Conservation (phyloP, 2,888 invertebrate genomes). For the Clunio marinus region DNA sequence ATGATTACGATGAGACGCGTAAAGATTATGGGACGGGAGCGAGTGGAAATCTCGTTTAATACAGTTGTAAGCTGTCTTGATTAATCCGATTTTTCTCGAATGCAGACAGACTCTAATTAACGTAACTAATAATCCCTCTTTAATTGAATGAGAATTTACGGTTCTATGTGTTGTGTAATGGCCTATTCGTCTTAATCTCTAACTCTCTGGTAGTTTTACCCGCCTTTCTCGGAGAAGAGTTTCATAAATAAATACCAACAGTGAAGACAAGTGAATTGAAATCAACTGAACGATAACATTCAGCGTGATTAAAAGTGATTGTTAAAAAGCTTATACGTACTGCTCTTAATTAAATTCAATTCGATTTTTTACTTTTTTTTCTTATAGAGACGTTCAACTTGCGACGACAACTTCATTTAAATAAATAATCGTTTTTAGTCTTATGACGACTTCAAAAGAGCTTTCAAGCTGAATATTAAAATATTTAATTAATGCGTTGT, state of each 20-base stretch:
- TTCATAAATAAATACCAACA: not conserved
- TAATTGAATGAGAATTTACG: slow-evolving; percentile 36
- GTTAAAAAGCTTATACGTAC: no score
- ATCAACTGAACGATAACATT: not conserved
- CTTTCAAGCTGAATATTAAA: no score
- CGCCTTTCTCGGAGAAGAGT: not conserved
- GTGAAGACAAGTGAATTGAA: not conserved
- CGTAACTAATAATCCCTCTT: slow-evolving; percentile 31
- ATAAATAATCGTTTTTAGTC: no score
- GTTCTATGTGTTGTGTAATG: slow-evolving; percentile 15
- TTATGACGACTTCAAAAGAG: no score
- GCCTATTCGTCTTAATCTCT: slow-evolving; percentile 13
- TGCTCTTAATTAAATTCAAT: no score
- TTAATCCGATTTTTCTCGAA: slow-evolving; percentile 11
- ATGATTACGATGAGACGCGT: slow-evolving; percentile 19
- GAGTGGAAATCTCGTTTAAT: slow-evolving; percentile 19
- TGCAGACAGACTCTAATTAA: slow-evolving; percentile 29
- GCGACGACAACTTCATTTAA: no score
- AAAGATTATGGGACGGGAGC: not conserved
- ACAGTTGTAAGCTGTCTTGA: slow-evolving; percentile 22
- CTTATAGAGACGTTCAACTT: no score
- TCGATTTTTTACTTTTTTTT: no score
- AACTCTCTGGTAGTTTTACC: not conserved
- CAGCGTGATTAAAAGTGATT: not conserved
- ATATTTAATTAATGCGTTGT: no score